Evolutionary conservation across 1,140 invertebrate genomes (phyloP).

Genomic region (Hirudo medicinalis): DNA sequence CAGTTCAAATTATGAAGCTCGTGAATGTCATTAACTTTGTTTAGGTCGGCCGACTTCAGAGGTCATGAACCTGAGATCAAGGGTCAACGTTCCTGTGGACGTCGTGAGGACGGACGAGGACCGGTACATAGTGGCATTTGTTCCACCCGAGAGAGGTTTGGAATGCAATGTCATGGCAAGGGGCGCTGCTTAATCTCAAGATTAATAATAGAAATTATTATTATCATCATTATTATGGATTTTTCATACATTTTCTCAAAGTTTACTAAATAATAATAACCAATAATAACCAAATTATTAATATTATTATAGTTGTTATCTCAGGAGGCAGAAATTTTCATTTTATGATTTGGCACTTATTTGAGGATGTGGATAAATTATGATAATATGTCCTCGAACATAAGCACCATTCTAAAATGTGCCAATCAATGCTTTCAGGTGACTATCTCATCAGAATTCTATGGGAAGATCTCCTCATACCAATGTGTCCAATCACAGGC

Average conservation of each 20-base stretch:
- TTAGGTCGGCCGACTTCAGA: neutral
- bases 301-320: neutral
- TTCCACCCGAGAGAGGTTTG: slow-evolving; percentile 39
- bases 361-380: neutral
- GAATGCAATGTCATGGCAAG: slow-evolving; percentile 12
- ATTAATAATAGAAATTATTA: no score
- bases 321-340: neutral
- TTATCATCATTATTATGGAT: neutral
- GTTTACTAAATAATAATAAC: neutral
- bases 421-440: slow-evolving; percentile 29
- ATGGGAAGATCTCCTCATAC: slow-evolving; percentile 47
- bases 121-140: slow-evolving; percentile 41
- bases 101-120: slow-evolving; percentile 34
- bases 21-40: neutral
- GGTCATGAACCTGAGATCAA: neutral
- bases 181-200: no score
- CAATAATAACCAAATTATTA: neutral
- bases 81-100: slow-evolving; percentile 14
- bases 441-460: slow-evolving; percentile 46
- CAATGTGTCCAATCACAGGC: slow-evolving; percentile 41
- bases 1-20: neutral
- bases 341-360: neutral
- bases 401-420: neutral
- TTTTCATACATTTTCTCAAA: neutral
- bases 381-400: neutral